phyloP scores from a whole-genome alignment of 2,113 vertebrate genomes.

The Lonchura striata region DNA sequence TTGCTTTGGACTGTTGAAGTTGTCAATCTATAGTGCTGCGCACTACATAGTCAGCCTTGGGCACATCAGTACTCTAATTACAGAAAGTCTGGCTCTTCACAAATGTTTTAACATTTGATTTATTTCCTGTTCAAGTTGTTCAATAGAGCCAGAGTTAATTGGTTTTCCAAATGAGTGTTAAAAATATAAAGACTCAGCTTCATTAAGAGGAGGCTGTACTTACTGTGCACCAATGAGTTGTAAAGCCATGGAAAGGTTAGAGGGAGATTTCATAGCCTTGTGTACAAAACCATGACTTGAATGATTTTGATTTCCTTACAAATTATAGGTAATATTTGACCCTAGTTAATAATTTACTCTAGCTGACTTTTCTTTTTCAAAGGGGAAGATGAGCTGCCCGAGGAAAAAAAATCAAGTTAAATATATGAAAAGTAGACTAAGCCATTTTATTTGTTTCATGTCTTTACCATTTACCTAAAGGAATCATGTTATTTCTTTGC shows the following conservation, averaged over 20 bases:
- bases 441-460: not conserved
- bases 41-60: constrained; percentile 77
- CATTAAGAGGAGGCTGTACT: constrained; percentile 80
- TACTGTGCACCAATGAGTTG: constrained; percentile 71
- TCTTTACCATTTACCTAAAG: not conserved
- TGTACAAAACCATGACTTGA: constrained; percentile 53
- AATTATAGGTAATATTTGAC: constrained; percentile 43
- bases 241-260: constrained; percentile 74
- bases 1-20: constrained; percentile 80
- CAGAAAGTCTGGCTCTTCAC: constrained; percentile 82
- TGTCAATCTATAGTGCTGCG: constrained; percentile 84
- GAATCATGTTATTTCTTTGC: not conserved
- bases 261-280: constrained; percentile 47
- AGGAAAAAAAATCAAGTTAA: not conserved
- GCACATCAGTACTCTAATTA: constrained; percentile 87
- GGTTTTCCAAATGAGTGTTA: constrained; percentile 90
- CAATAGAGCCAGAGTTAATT: constrained; percentile 88
- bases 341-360: not conserved
- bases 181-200: constrained; percentile 83
- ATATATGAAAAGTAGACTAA: not conserved
- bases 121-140: constrained; percentile 86
- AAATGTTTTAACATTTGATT: constrained; percentile 93
- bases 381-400: not conserved
- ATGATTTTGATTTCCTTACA: constrained; percentile 3
- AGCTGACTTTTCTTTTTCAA: not conserved